These are phyloP conservation scores for Mormyrus proboscirostris DNA, from an alignment of 2,797 vertebrate species.

Conservation along the genomic window DNA sequence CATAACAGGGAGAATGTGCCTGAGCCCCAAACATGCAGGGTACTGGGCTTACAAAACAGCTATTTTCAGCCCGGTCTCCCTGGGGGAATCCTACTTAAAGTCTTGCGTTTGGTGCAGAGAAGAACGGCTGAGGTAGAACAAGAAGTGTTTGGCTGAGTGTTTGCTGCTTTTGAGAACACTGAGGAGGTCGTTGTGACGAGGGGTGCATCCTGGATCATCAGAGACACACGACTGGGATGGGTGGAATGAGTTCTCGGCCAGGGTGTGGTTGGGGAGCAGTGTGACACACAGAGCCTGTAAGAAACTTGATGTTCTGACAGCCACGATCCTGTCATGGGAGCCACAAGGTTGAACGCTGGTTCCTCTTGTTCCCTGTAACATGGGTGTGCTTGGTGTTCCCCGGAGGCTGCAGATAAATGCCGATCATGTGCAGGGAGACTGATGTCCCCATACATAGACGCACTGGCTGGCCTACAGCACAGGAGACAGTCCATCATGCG, in stretches of 20 bases:
- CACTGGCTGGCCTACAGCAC: background rate
- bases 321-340: background rate
- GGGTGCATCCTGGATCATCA: background rate
- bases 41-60: background rate
- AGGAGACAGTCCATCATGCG: background rate
- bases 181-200: background rate
- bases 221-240: background rate
- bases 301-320: background rate
- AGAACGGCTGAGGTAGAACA: background rate
- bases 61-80: background rate
- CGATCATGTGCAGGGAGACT: background rate
- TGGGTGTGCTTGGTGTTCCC: background rate
- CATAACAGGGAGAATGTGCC: background rate
- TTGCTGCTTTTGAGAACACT: background rate
- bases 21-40: background rate
- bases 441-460: background rate
- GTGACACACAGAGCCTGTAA: background rate
- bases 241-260: background rate
- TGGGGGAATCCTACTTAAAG: background rate
- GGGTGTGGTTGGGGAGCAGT: background rate
- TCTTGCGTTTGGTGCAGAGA: background rate
- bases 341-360: conserved; percentile 4
- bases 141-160: background rate
- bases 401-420: background rate
- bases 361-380: background rate